These are phyloP conservation scores for Balaeniceps rex DNA, from an alignment of 2,113 vertebrate genomes.

Conservation along the genomic window DNA sequence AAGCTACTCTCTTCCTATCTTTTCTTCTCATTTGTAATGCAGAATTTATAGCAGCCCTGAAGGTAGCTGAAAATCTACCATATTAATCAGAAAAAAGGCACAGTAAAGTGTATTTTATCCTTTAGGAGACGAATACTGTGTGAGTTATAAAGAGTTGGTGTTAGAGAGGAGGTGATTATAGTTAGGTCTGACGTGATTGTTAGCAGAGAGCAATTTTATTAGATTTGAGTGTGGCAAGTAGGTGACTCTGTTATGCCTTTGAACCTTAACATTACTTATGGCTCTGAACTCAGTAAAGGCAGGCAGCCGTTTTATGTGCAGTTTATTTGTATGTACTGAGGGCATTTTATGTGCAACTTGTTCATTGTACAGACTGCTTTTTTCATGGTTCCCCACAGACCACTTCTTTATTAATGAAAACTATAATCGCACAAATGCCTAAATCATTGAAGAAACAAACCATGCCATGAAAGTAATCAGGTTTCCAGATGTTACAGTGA, in stretches of 20 bases:
- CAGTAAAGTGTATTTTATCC: neutral
- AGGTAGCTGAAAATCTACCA: neutral
- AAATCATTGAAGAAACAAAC: neutral
- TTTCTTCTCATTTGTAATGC: neutral
- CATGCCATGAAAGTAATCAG: fast-evolving
- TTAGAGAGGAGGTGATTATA: neutral
- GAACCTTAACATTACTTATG: neutral
- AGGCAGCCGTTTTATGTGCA: neutral
- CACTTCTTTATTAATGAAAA: neutral
- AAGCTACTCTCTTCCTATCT: neutral
- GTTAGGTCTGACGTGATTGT: neutral
- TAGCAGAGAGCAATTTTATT: neutral
- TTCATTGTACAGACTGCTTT: neutral
- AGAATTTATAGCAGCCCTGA: neutral
- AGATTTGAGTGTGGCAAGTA: neutral
- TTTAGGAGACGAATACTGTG: neutral
- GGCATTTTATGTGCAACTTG: neutral
- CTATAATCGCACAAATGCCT: neutral
- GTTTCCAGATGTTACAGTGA: neutral
- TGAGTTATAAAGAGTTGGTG: neutral
- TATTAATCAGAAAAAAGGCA: neutral
- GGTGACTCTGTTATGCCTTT: neutral
- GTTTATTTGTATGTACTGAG: neutral
- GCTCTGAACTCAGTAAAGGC: neutral
- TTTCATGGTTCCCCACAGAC: neutral